A percentile compares a stretch with the other conserved stretches of the same genome.
These are phyloP conservation scores for Paramisgurnus dabryanus DNA, from an alignment of 2,113 vertebrate species.

Conservation along the genomic window DNA sequence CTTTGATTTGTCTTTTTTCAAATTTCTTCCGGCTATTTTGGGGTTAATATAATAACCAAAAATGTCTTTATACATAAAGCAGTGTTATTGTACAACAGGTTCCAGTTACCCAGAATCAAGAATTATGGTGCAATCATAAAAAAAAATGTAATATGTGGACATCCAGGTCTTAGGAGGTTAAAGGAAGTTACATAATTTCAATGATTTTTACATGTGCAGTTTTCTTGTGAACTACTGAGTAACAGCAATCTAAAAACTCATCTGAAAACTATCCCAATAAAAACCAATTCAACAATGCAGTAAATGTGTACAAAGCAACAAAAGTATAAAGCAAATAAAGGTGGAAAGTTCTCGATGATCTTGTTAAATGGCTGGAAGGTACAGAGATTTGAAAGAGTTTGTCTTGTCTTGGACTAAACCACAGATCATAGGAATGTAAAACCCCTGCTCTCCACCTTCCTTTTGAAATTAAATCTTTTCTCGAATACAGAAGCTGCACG, in stretches of 20 bases:
- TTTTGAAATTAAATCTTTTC: background rate
- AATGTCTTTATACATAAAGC: too few relatives aligned
- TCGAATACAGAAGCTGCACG: background rate
- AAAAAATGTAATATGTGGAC: too few relatives aligned
- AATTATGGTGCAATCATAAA: too few relatives aligned
- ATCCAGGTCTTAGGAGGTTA: background rate
- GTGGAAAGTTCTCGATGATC: constrained; percentile 8
- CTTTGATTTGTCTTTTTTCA: too few relatives aligned
- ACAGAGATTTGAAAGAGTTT: background rate
- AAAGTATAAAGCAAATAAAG: background rate
- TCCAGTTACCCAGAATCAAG: too few relatives aligned
- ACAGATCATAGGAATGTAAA: constrained; percentile 9
- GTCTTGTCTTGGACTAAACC: constrained; percentile 2
- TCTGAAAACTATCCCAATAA: background rate
- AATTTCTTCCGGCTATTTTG: too few relatives aligned
- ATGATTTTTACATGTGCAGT: background rate
- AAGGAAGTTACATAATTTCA: background rate
- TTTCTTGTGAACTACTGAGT: background rate
- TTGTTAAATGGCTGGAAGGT: constrained; percentile 20
- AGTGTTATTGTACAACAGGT: too few relatives aligned
- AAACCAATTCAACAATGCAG: background rate
- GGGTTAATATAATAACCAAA: too few relatives aligned
- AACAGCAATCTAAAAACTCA: background rate
- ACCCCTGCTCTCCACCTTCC: background rate
- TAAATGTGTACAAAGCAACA: background rate